Evolutionary conservation across 2,888 invertebrate genomes (phyloP).

Genomic region (Agonum fuliginosum): DNA sequence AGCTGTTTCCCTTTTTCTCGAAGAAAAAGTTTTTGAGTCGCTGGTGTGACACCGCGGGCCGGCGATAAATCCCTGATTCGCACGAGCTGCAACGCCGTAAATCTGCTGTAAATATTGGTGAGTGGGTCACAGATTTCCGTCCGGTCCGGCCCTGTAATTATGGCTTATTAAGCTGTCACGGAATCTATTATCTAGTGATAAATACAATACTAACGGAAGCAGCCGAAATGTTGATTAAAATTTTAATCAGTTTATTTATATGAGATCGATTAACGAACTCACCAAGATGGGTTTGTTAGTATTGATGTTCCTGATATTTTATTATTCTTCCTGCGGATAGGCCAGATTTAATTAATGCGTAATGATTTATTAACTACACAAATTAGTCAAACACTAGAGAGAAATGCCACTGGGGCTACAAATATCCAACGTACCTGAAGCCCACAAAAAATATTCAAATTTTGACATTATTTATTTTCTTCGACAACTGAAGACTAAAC

Average conservation of each 20-base stretch:
- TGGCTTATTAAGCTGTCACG: conserved; percentile 68
- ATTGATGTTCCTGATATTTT: conserved; percentile 17
- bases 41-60: neutral
- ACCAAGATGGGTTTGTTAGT: conserved; percentile 26
- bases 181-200: conserved; percentile 64
- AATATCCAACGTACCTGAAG: neutral
- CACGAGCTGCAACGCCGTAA: conserved; percentile 14
- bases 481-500: neutral
- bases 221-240: conserved; percentile 66
- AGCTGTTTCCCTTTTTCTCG: neutral
- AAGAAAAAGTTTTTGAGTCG: neutral
- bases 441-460: conserved; percentile 11
- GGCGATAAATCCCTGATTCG: neutral
- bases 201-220: conserved; percentile 57
- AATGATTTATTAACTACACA: conserved; percentile 49
- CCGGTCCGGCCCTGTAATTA: conserved; percentile 65
- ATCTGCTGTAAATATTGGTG: conserved; percentile 16
- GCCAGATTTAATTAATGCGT: conserved; percentile 40
- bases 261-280: conserved; percentile 44
- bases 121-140: conserved; percentile 48
- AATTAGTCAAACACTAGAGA: conserved; percentile 31
- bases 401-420: conserved; percentile 7
- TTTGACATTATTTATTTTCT: neutral
- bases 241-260: conserved; percentile 69
- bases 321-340: conserved; percentile 22